Conservation (phyloP, 2,888 invertebrate genomes). For the Salticus scenicus region DNA sequence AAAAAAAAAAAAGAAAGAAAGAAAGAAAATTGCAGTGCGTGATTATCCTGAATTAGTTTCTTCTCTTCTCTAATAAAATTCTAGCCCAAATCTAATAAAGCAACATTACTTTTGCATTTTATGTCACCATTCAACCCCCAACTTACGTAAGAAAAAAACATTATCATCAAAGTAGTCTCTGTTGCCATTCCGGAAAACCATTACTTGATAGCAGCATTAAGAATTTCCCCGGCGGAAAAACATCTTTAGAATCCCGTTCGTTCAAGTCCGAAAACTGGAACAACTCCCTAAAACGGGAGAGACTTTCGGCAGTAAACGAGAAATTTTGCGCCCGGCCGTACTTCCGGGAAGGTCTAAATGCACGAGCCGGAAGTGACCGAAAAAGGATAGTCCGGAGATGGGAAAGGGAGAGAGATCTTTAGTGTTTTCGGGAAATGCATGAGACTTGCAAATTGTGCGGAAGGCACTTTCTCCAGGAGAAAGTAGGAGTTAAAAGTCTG, state of each 20-base stretch:
- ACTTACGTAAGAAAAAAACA: neutral
- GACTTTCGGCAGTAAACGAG: conserved; percentile 14
- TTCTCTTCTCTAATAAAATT: neutral
- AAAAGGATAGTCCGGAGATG: neutral
- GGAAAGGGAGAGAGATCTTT: neutral
- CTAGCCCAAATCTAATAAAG: neutral
- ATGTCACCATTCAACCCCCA: neutral
- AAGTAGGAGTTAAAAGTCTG: conserved; percentile 7
- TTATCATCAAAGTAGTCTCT: neutral
- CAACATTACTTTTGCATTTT: neutral
- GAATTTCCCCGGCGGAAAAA: conserved; percentile 50
- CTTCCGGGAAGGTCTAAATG: conserved; percentile 31
- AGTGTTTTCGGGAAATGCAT: conserved; percentile 3
- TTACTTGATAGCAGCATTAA: conserved; percentile 64
- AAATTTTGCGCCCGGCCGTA: conserved; percentile 59
- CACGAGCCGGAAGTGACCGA: conserved; percentile 15
- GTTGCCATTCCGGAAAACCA: conserved; percentile 47
- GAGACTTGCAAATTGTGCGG: conserved; percentile 27
- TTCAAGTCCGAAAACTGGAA: neutral
- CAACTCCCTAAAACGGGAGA: conserved; percentile 21
- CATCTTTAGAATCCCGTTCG: conserved; percentile 44
- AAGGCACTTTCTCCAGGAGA: neutral
- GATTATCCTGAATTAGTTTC: neutral
- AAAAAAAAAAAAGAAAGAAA: too few relatives aligned
- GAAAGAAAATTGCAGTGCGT: too few relatives aligned